A percentile compares a stretch with the other conserved stretches of the same genome.
Conservation (phyloP, 1,140 invertebrate genomes). For the Drosophila tristis region DNA sequence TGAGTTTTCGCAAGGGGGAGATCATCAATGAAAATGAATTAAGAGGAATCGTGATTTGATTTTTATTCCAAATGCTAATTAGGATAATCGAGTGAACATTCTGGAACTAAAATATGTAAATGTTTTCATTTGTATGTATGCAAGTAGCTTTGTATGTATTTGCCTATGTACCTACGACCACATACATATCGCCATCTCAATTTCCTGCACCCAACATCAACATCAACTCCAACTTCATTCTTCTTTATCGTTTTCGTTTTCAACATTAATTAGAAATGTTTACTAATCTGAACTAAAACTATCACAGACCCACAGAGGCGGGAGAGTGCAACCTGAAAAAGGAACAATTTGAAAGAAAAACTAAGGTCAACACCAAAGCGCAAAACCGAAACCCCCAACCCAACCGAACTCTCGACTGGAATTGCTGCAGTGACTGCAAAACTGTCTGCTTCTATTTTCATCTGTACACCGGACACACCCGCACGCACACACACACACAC, state of each 20-base stretch:
- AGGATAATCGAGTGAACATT: no score
- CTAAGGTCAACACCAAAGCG: slow-evolving; percentile 62
- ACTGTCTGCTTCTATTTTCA: slow-evolving; percentile 55
- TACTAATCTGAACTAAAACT: slow-evolving; percentile 45
- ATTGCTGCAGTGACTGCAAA: slow-evolving; percentile 30
- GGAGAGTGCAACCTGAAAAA: slow-evolving; percentile 10
- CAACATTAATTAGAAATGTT: slow-evolving; percentile 72
- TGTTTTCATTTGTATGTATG: no score
- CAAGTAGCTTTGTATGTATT: no score
- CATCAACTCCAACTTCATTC: neutral
- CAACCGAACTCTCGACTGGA: slow-evolving; percentile 11
- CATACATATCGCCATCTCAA: neutral
- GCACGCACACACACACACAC: slow-evolving; percentile 17
- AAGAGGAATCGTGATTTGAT: neutral
- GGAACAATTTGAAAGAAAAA: slow-evolving; percentile 11
- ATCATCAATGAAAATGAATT: slow-evolving; percentile 1
- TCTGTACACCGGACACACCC: slow-evolving; percentile 9
- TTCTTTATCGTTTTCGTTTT: slow-evolving; percentile 2
- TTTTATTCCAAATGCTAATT: no score
- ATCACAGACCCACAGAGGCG: slow-evolving; percentile 22
- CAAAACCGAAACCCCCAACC: slow-evolving; percentile 17
- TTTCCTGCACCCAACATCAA: no score
- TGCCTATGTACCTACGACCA: neutral
- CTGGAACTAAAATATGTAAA: no score
- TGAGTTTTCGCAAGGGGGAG: neutral